Base-by-base conservation (phyloP, 2,797 vertebrate species). In the Malacoraja senta region DNA sequence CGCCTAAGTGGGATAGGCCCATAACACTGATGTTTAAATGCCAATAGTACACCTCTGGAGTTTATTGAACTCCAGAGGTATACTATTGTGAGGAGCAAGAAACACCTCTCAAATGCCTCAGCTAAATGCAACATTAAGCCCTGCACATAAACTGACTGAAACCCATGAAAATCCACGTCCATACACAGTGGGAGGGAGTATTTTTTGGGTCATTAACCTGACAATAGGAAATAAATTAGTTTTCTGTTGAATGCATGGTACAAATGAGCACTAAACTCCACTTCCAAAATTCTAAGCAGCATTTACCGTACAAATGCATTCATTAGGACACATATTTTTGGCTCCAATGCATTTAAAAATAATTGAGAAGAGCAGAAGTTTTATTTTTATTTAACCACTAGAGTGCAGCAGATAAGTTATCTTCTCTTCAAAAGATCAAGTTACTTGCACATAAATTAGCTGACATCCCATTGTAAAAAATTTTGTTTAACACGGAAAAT, bases 381-480 rank as follows among this genome's bases (percentile, higher is more conserved):
- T 68, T 86, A 61, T 88, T 88, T 68, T 65, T 35, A 68, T 65
- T 65, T 17, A 88, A 88, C n/a, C 84, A 88, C 84, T 68, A 68
- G 84, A 88, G 84, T 24, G 84, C 84, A 88, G 84, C 61, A 88
- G 29, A 35, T 88, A 32, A 65, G 83, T n/a, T 86, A 86, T 63
- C 83, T 86, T 88, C 61, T 88, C 84, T 88, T 29, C 2, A 88
- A 88, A 17, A 88, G 29, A 65, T 88, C n/a, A 63, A 88, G n/a
- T 88, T 65, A 68, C 84, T 88, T 8, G n/a, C 15, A 21, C 84
- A 68, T 32, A 88, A 88, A 65, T 68, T 15, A 65, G 65, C 32
- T 68, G 32, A 65, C 63, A 32, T 68, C 61, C 61, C 19, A 88
- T 61, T 68, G 61, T 88, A 32, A 32, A 88, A 88, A 7, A 32